These are phyloP conservation scores for Peromyscus attwateri DNA, from an alignment of 2,797 vertebrate species.

Conservation along the genomic window DNA sequence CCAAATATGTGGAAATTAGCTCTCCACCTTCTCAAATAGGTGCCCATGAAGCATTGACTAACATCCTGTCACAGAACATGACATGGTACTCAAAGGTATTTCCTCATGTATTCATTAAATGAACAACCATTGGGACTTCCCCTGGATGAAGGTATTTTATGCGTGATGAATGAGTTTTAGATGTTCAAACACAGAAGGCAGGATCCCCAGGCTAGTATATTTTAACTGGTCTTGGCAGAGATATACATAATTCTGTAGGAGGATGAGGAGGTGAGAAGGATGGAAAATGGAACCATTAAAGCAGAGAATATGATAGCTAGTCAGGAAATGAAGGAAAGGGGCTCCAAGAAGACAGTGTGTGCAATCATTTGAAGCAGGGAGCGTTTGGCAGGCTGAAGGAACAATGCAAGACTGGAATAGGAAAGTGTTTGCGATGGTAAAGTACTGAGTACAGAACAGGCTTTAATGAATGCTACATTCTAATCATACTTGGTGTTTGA, in stretches of 20 bases:
- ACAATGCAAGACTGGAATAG: neutral
- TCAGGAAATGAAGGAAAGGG: neutral
- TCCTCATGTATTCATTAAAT: neutral
- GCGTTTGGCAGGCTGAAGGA: neutral
- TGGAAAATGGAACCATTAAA: neutral
- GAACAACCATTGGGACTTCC: neutral
- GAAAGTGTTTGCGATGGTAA: neutral
- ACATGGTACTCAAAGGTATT: neutral
- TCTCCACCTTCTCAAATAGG: neutral
- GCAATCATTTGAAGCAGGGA: neutral
- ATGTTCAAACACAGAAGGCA: neutral
- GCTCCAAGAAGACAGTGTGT: neutral
- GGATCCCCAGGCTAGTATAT: neutral
- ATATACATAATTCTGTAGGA: neutral
- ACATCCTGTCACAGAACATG: neutral
- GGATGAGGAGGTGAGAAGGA: neutral
- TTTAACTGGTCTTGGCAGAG: neutral
- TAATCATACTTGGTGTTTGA: neutral
- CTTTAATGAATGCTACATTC: neutral
- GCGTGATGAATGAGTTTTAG: neutral
- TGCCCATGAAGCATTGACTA: neutral
- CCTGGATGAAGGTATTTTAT: neutral
- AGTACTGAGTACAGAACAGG: neutral
- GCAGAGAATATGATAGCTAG: neutral
- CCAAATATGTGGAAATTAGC: neutral